Conservation (phyloP, 2,888 invertebrate species). For the Cepaea hortensis region DNA sequence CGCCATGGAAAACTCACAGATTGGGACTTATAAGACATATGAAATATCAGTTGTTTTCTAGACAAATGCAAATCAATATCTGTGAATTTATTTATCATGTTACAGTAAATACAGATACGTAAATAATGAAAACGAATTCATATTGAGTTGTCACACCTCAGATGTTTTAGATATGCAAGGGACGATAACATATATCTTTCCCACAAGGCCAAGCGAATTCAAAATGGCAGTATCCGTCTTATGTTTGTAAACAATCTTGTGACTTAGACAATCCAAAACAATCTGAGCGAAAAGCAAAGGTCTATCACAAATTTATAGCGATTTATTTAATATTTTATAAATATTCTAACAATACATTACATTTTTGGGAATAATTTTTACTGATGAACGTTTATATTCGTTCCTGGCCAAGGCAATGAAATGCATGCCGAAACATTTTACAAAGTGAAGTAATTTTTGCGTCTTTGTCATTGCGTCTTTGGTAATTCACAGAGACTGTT, state of each 20-base stretch:
- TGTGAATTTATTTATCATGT: too few species aligned
- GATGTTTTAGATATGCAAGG: too few species aligned
- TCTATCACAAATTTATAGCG: conserved; percentile 8
- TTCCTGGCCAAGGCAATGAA: conserved; percentile 48
- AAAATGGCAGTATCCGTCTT: conserved; percentile 61
- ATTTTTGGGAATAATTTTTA: neutral
- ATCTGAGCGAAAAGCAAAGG: conserved; percentile 61
- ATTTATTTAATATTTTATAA: neutral
- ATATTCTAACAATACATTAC: neutral
- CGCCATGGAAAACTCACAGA: too few species aligned
- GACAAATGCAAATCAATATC: too few species aligned
- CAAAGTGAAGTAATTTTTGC: conserved; percentile 27
- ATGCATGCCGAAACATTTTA: conserved; percentile 41
- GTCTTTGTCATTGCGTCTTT: conserved; percentile 51
- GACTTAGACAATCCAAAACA: conserved; percentile 65
- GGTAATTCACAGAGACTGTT: conserved; percentile 59
- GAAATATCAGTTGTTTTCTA: too few species aligned
- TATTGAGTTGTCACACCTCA: too few species aligned
- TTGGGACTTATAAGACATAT: too few species aligned
- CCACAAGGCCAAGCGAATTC: conserved; percentile 63
- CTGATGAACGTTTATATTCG: neutral
- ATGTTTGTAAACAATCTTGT: conserved; percentile 50
- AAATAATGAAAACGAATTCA: too few species aligned
- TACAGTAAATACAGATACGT: too few species aligned
- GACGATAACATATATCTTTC: conserved; percentile 55